phyloP scores from a whole-genome alignment of 30 jellyfish, hydroid and myxozoan genomes.

The Turritopsis rubra region DNA sequence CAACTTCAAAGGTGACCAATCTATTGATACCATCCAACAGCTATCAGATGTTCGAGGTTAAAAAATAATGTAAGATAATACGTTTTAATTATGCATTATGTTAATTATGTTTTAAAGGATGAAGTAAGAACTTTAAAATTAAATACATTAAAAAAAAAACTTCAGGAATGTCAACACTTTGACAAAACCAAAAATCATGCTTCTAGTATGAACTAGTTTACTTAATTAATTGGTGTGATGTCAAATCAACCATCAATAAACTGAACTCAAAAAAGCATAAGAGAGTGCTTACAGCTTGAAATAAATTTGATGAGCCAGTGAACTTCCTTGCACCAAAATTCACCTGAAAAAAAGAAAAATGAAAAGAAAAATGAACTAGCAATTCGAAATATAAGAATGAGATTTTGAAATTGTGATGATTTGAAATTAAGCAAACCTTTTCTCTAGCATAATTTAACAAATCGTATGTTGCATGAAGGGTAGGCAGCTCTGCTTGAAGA shows the following conservation, averaged over 20 bases:
- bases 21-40: conserved; percentile 89
- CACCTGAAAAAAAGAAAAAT: conserved; percentile 11
- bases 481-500: conserved; percentile 77
- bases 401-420: neutral
- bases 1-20: conserved; percentile 93
- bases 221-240: too few species aligned
- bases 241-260: too few species aligned
- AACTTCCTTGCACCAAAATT: conserved; percentile 29
- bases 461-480: conserved; percentile 80
- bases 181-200: too few species aligned
- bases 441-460: conserved; percentile 81
- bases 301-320: conserved; percentile 25
- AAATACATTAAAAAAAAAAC: too few species aligned
- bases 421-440: conserved; percentile 31
- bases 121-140: too few species aligned
- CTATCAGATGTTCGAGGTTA: conserved; percentile 27
- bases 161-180: too few species aligned
- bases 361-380: neutral
- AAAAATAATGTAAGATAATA: neutral
- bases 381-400: neutral
- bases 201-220: too few species aligned
- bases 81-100: too few species aligned
- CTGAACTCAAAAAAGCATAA: neutral
- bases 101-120: too few species aligned
- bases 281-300: conserved; percentile 42